Base-by-base conservation (phyloP, 1,140 invertebrate species). In the Brachionus paranguensis region DNA sequence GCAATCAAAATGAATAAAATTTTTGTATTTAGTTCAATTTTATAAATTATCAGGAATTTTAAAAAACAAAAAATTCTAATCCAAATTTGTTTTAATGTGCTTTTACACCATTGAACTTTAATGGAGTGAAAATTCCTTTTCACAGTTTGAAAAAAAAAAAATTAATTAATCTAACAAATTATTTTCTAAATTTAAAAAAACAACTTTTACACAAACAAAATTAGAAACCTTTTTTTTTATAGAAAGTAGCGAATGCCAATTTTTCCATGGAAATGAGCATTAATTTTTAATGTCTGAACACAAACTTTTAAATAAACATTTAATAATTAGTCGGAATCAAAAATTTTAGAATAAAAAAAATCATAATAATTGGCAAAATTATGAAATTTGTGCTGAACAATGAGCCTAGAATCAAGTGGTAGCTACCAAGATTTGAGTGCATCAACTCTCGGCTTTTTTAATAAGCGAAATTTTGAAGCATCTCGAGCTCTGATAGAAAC, bases 201-300 rank as follows among this genome's bases (percentile, higher is more conserved):
- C 5, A 65, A 27, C 11, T 37, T 14, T 70, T 70, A 29, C 27
- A 37, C 27, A 70, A 70, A 70, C 37, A 70, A 70, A 70, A 70
- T 70, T 70, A 37, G 27, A 37, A 41, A 37, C 53, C 53, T 60
- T 60, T 68, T 68, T 68, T 64, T 64, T 29, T 17, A 24, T 47
- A 47, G 24, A 47, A 33, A 33, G 27, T 68, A 33, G n/a, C 14
- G 27, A 68, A 41, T 33, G 29, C 65, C 17, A 72, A 41, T 50
- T 76, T 76, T 76, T 50, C 72, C 72, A 76, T 76, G 72, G 72
- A 20, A 76, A 76, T 76, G 20, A 50, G 53, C 72, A 50, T 76
- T 76, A 29, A 76, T 27, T 50, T 50, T 14, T 53, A 76, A 76
- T 41, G 5, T 68, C 27, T 14, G 27, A 33, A 68, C 33, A 68